These are phyloP conservation scores for Herpetotheres cachinnans DNA, from an alignment of 2,113 vertebrate genomes.

Conservation along the genomic window DNA sequence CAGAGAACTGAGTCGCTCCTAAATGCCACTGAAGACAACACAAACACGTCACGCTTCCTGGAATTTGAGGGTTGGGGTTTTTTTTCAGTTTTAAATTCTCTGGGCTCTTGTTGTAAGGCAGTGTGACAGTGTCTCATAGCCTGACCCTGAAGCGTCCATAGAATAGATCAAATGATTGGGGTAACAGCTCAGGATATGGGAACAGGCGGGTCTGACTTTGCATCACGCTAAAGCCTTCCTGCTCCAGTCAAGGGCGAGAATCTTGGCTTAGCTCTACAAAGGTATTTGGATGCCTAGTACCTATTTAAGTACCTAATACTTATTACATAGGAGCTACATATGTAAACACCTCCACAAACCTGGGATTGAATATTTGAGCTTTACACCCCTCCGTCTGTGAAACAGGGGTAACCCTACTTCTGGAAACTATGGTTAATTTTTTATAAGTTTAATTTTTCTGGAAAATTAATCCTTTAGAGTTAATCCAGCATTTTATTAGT, in stretches of 20 bases:
- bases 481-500: not conserved
- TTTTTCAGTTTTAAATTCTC: not conserved
- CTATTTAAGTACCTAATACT: not conserved
- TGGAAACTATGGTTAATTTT: not conserved
- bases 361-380: not conserved
- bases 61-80: not conserved
- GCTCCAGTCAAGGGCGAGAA: not conserved
- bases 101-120: not conserved
- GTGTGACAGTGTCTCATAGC: not conserved
- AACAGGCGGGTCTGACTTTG: not conserved
- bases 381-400: not conserved
- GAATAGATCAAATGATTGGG: fast-evolving
- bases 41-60: not conserved
- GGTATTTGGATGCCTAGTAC: not conserved
- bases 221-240: not conserved
- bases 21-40: not conserved
- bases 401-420: not conserved
- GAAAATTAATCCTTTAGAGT: not conserved
- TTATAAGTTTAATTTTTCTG: not conserved
- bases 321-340: not conserved
- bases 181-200: not conserved
- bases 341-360: not conserved
- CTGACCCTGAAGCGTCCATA: not conserved
- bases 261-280: not conserved
- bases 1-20: not conserved